Base-by-base conservation (phyloP, 2,888 invertebrate species). In the Aquatica leii region DNA sequence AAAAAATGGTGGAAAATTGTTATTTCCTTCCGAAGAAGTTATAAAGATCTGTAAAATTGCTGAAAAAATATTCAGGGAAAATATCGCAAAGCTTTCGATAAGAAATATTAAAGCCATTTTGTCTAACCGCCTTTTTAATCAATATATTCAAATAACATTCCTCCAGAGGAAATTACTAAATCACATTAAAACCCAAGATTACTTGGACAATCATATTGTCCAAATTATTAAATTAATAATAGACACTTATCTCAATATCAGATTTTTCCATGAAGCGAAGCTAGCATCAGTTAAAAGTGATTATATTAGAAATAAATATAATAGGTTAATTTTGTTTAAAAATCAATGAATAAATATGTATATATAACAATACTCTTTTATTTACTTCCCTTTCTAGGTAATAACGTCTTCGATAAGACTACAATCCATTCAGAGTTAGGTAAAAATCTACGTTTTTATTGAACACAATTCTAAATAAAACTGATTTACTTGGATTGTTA, bases 321-420 rank as follows among this genome's bases (percentile, higher is more conserved):
- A 34, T 34, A 34, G 51, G n/a, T 34, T 51, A 35, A 34, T 51
- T 34, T 34, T 51, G 15, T 51, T 51, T 51, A 51, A 51, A 51
- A 14, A 51, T 14, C 51, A 51, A 34, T 15, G 58, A 60, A 57
- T 37, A 37, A 37, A 5, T 37, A 37, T 37, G 37, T 37, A 31
- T 31, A 31, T 31, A 31, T 31, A 31, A 31, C 31, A 31, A 31
- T 31, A 31, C 31, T 31, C 31, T 31, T n/a, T n/a, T n/a, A n/a
- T n/a, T n/a, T n/a, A n/a, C n/a, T n/a, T n/a, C n/a, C n/a, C n/a
- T n/a, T n/a, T n/a, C n/a, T n/a, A n/a, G n/a, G n/a, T n/a, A n/a
- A n/a, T n/a, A n/a, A n/a, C n/a, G n/a, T n/a, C n/a, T n/a, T n/a
- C n/a, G n/a, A n/a, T n/a, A n/a, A n/a, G n/a, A n/a, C n/a, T n/a